Base-by-base conservation (phyloP, 2,888 invertebrate species). In the Ochropacha duplaris region DNA sequence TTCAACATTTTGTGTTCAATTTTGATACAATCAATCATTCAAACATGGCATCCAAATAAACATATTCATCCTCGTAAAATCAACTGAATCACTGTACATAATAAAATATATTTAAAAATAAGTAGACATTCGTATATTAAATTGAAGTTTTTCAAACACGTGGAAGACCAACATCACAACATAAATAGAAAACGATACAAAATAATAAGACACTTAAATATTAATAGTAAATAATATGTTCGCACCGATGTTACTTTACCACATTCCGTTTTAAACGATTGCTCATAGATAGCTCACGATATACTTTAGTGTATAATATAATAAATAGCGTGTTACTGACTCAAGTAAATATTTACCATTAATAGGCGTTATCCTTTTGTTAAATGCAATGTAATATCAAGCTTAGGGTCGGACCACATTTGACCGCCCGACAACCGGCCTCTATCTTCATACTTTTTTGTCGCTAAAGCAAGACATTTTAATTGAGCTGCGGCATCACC, bases 161-260 rank as follows among this genome's bases (percentile, higher is more conserved):
- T 92, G 92, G 92, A 92, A 92, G 92, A 92, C 92, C 79, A 86
- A 91, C 87, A 92, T 92, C 92, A 92, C 92, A 92, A 92, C 88
- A 88, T 87, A 92, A 92, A 91, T 87, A 86, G 79, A 87, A 86
- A 89, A 87, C 78, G 75, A 86, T 82, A 85, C 76, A 81, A 83
- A 79, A 83, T 74, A 79, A 78, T 66, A 71, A 76, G 76, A 78
- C 66, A 80, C 78, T 79, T 81, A 81, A 79, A 83, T 66, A 69
- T 44, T 44, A 51, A 51, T 51, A 51, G 50, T 51, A 26, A 51
- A 79, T 73, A 83, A 79, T 75, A 75, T 77, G 76, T 81, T 82
- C 81, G 88, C 88, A 88, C 87, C 88, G 84, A 79, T 64, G 65
- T 69, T 67, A 66, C 60, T 56, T 56, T 52, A 52, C 31, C 52